Conservation (phyloP, 1,140 invertebrate genomes). For the Drosophila nigrodunni region DNA sequence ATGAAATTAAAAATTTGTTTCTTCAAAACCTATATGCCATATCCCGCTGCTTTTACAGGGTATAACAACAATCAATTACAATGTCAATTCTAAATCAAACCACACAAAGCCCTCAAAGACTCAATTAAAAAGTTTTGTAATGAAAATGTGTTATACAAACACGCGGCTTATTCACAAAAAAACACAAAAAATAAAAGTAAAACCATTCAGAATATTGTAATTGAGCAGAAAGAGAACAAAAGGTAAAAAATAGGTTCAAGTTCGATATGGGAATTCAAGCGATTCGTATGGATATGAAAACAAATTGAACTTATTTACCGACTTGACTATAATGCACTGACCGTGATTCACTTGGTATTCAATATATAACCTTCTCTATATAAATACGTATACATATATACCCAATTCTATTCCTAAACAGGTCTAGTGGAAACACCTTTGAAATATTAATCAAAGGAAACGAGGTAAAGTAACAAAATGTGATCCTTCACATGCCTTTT, state of each 20-base stretch:
- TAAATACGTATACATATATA: background rate
- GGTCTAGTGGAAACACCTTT: conserved; percentile 2
- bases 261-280: conserved; percentile 15
- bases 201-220: conserved; percentile 14
- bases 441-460: conserved; percentile 45
- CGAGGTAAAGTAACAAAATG: background rate
- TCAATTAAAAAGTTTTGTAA: conserved; percentile 7
- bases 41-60: background rate
- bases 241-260: conserved; percentile 15
- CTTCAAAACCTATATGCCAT: no score
- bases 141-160: conserved; percentile 6
- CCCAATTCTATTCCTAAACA: conserved; percentile 36
- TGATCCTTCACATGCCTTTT: conserved; percentile 33
- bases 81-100: conserved; percentile 7
- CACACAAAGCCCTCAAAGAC: background rate
- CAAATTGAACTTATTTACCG: background rate
- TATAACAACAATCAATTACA: conserved; percentile 6
- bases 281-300: conserved; percentile 1
- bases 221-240: conserved; percentile 6
- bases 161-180: conserved; percentile 8
- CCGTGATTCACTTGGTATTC: conserved; percentile 12
- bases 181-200: background rate
- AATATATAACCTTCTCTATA: background rate
- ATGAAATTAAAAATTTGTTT: no score
- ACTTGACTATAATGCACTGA: background rate